These are phyloP conservation scores for Ephialtes manifestator DNA, from an alignment of 2,888 invertebrate species.

Conservation along the genomic window DNA sequence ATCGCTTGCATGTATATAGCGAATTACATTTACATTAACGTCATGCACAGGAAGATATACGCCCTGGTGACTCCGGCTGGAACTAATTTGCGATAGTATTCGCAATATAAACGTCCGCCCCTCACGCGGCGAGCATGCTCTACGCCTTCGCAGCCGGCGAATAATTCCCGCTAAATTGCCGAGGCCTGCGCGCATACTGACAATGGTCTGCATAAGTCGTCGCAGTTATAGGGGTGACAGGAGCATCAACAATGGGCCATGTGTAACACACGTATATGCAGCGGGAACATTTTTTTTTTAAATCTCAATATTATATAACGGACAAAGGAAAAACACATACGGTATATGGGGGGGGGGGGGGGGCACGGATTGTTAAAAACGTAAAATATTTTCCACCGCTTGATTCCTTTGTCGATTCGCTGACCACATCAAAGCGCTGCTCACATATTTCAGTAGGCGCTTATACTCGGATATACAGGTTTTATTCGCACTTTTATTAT, in stretches of 20 bases:
- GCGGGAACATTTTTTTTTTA: slow-evolving; percentile 1
- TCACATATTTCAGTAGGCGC: slow-evolving; percentile 14
- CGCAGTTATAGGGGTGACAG: slow-evolving; percentile 26
- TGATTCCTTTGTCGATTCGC: slow-evolving; percentile 48
- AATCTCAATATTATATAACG: slow-evolving; percentile 7
- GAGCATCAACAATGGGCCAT: slow-evolving; percentile 20
- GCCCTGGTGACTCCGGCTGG: slow-evolving; percentile 58
- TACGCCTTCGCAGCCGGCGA: slow-evolving; percentile 55
- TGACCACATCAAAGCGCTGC: slow-evolving; percentile 53
- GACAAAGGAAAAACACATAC: neutral
- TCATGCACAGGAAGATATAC: slow-evolving; percentile 65
- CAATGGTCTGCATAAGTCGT: slow-evolving; percentile 52
- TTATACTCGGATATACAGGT: neutral
- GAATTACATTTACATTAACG: slow-evolving; percentile 69
- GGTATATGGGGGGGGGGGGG: neutral
- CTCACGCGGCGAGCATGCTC: slow-evolving; percentile 12
- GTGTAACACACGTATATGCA: neutral
- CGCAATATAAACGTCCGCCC: slow-evolving; percentile 60
- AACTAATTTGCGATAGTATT: slow-evolving; percentile 69
- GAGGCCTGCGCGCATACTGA: slow-evolving; percentile 39
- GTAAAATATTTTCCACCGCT: slow-evolving; percentile 56
- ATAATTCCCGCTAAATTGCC: slow-evolving; percentile 64
- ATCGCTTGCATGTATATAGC: slow-evolving; percentile 23
- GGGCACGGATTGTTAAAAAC: slow-evolving; percentile 1
- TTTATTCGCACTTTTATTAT: too few relatives aligned